Evolutionary conservation across 2,797 vertebrate genomes (phyloP), one percentile per base, ranked within the genome.

Genomic region (Ctenopoma kingsleyae): DNA sequence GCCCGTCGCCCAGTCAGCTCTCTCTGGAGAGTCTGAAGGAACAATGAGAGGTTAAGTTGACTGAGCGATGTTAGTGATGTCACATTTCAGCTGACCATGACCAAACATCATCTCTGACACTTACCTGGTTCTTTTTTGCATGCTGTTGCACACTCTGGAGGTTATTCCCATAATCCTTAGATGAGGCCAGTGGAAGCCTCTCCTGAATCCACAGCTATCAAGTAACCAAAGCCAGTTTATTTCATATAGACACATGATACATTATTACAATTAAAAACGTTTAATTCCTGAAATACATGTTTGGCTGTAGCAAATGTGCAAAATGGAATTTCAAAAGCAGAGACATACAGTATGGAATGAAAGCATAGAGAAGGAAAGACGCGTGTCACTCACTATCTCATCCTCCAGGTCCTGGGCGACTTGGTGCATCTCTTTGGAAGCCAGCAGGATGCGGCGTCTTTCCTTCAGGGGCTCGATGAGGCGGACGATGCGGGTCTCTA

Each of bases 341-440:
- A 23, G 35, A 38, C 20, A 20, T 17, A 43, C 35, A 36, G 35
- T 3, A n/a, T 32, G 5, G 20, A 51, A 25, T 10, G 22, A 60
- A 35, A 54, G 19, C 22, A 53, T 32, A 8, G 22, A 9, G 5
- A 58, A 41, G 17, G 36, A 56, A 40, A 25, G 48, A 49, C 27
- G 43, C 9, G 23, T 8, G 15, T 22, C 19, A 86, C 96, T 96
- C 86, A 98, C 97, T 69, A 98, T 94, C 86, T 98, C 97, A 0
- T 98, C 97, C 76, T 99, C 97, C 80, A 99, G 93, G 90, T 99
- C 97, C 32, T 97, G 96, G 40, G 95, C 95, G 43, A 98, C 95
- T 89, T 98, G 97, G 43, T 98, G 96, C 83, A 98, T 93, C 87
- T 99, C 97, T 88, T 99, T 99, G 71, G 97, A 96, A 3, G 97